Percentiles rank a stretch among this genome's conserved stretches.
Evolutionary conservation across 2,113 vertebrate species (phyloP).

Genomic region (Cranoglanis bouderius): DNA sequence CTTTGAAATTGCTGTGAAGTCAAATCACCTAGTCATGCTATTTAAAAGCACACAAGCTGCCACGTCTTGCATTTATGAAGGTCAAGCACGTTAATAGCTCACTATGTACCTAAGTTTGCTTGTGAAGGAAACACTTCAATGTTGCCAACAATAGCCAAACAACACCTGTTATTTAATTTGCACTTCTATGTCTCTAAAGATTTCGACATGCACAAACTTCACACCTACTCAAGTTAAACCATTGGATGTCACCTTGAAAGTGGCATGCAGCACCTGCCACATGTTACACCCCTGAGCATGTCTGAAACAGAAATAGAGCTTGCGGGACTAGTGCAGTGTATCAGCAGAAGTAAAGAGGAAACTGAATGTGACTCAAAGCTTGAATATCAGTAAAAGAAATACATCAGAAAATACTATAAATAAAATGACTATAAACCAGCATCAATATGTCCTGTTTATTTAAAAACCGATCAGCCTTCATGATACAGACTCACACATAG

Average conservation of each 20-base stretch:
- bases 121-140: neutral
- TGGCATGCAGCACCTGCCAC: conserved; percentile 39
- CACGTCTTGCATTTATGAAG: conserved; percentile 26
- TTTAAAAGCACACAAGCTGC: conserved; percentile 54
- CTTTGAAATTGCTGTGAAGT: neutral
- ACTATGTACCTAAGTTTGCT: neutral
- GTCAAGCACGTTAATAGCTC: neutral
- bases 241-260: neutral
- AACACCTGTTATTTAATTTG: conserved; percentile 33
- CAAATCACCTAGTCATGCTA: conserved; percentile 40
- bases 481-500: neutral
- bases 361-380: neutral
- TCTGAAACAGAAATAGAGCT: conserved; percentile 12
- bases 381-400: neutral
- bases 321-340: neutral
- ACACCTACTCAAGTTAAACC: conserved; percentile 36
- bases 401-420: neutral
- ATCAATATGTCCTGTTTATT: neutral
- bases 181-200: conserved; percentile 2
- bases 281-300: conserved; percentile 30
- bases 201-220: neutral
- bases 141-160: neutral
- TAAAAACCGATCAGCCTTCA: neutral
- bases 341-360: neutral
- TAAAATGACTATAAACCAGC: neutral